phyloP scores from a whole-genome alignment of 2,888 invertebrate genomes.

The Monochamus alternatus region DNA sequence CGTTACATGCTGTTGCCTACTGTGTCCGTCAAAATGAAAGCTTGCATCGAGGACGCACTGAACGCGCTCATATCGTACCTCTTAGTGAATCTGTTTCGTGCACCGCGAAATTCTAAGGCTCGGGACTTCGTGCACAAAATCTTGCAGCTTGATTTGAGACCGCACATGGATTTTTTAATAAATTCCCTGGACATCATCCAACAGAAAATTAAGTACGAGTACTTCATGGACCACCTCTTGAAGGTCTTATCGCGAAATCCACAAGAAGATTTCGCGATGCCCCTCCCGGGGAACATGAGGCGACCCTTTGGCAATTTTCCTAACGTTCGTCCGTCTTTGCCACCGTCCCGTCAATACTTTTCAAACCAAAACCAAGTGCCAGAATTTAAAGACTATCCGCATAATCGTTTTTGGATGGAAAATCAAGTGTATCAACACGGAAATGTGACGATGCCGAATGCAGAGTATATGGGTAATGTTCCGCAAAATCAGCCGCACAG shows the following conservation, averaged over 20 bases:
- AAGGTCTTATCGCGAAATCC: neutral
- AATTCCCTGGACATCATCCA: conserved; percentile 15
- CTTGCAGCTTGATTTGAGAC: conserved; percentile 32
- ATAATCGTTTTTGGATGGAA: neutral
- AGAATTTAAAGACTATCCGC: neutral
- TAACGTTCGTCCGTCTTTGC: neutral
- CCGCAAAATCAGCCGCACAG: neutral
- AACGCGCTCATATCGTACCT: conserved; percentile 31
- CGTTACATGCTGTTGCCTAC: neutral
- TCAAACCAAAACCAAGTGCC: neutral
- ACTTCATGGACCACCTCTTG: conserved; percentile 1
- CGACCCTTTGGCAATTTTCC: no score
- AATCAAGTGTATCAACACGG: neutral
- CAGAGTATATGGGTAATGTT: neutral
- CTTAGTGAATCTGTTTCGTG: conserved; percentile 26
- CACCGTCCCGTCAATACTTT: neutral
- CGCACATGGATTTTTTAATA: conserved; percentile 28
- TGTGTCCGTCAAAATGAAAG: conserved; percentile 23
- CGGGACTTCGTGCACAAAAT: conserved; percentile 35
- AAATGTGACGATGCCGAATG: neutral
- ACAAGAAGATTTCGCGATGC: neutral
- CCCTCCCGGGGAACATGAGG: neutral
- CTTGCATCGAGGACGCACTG: conserved; percentile 18
- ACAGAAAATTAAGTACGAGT: neutral
- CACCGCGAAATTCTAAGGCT: neutral